These are phyloP conservation scores for Pegoplata infirma DNA, from an alignment of 2,888 invertebrate genomes.

Conservation along the genomic window DNA sequence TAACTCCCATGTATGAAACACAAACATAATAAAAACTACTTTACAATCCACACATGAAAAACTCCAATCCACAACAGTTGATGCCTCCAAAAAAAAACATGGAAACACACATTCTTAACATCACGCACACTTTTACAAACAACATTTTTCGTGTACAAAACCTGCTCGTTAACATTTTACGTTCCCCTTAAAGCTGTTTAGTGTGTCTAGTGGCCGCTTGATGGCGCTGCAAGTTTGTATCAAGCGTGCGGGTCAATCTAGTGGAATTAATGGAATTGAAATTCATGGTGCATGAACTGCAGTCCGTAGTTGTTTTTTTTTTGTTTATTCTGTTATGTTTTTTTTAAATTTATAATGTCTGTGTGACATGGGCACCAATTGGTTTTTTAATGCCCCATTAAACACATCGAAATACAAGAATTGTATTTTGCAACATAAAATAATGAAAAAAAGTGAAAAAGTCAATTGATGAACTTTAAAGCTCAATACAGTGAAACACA, in stretches of 20 bases:
- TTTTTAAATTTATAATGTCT: constrained; percentile 72
- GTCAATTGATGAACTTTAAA: constrained; percentile 3
- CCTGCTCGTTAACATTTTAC: constrained; percentile 27
- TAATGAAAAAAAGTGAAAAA: neutral
- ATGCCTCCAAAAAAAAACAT: no score
- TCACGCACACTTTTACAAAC: no score
- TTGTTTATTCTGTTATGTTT: constrained; percentile 25
- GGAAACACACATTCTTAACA: no score
- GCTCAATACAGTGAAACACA: no score
- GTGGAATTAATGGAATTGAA: constrained; percentile 78
- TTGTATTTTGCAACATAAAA: constrained; percentile 8
- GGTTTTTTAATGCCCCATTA: constrained; percentile 74
- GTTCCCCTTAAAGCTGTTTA: constrained; percentile 39
- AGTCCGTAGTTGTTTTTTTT: constrained; percentile 38
- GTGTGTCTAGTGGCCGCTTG: constrained; percentile 72
- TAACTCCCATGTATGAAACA: no score
- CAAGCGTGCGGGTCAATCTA: constrained; percentile 76
- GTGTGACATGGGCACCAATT: constrained; percentile 68
- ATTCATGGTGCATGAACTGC: constrained; percentile 78
- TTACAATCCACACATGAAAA: no score
- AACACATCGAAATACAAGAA: constrained; percentile 69
- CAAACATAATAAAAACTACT: no score
- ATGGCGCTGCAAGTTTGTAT: constrained; percentile 71
- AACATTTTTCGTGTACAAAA: no score
- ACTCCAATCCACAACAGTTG: no score